Evolutionary conservation across 2,888 invertebrate genomes (phyloP), one percentile per base, ranked within the genome.

Genomic region (Acleris cristana): DNA sequence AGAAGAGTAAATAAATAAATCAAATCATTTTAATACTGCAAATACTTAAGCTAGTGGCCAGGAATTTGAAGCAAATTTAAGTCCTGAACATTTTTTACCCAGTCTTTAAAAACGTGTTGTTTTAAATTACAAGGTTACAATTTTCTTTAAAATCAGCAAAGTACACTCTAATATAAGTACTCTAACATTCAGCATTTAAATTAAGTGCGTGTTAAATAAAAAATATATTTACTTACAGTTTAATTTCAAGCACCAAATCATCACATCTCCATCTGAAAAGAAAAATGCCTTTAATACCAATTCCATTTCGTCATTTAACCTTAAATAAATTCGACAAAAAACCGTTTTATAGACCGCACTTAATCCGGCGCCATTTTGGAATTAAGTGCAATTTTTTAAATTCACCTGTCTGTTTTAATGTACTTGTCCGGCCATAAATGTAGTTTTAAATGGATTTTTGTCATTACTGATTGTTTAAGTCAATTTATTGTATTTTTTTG

Each of bases 251-350:
- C 26, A 34, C n/a, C 45, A 21, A 44, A n/a, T 62, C 69, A 62
- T 69, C 64, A 70, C 63, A 60, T 66, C 74, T 72, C 70, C 69
- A 72, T 73, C 87, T 87, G 88, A 69, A 79, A 85, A 83, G 73
- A 83, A 80, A 79, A 74, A 76, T 79, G 81, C 82, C 81, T 75
- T 70, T 73, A 80, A 77, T 80, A 83, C 18, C 16, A 48, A 85
- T 84, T 78, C 72, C 63, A 49, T 59, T 66, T 68, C 18, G 59
- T 60, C 61, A 34, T n/a, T 53, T n/a, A 49, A 40, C n/a, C 34
- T 61, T 26, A 58, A 57, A 62, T 61, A 57, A 62, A 58, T 67
- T 63, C 16, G 6, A 34, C 49, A 66, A 74, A 72, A 73, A 73
- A 69, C 40, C 65, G 49, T 54, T 60, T 69, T 70, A 66, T 34